Conservation (phyloP, 1,140 invertebrate species). For the Zaprionus davidi region DNA sequence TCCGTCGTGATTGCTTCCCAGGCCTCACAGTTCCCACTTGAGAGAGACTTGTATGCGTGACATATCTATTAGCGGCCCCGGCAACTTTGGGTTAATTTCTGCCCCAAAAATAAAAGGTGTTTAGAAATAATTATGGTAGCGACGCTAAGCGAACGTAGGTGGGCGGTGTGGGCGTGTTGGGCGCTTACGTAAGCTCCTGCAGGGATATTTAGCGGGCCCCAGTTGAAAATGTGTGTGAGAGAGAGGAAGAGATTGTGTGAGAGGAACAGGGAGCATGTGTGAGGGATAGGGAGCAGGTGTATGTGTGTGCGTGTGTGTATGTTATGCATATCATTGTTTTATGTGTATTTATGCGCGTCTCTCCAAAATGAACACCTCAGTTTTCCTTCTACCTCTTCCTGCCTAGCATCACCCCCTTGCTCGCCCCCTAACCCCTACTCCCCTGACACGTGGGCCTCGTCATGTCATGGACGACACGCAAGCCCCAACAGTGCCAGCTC, state of each 20-base stretch:
- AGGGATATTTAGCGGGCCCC: conserved; percentile 72
- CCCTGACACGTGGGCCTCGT: conserved; percentile 74
- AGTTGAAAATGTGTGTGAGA: neutral
- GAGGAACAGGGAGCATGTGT: neutral
- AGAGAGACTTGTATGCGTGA: neutral
- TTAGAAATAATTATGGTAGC: conserved; percentile 43
- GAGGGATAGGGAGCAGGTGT: neutral
- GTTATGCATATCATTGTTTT: conserved; percentile 67
- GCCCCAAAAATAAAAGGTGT: conserved; percentile 34
- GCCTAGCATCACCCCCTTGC: neutral
- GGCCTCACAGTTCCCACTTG: too few species aligned
- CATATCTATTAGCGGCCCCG: conserved; percentile 22
- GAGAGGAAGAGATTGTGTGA: neutral
- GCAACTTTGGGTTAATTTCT: neutral
- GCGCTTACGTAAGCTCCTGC: conserved; percentile 76
- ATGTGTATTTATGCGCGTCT: conserved; percentile 73
- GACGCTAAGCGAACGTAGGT: neutral
- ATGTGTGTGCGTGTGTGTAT: conserved; percentile 41
- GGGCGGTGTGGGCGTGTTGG: conserved; percentile 44
- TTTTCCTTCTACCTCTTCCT: too few species aligned
- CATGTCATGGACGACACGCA: conserved; percentile 79
- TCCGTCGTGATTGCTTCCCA: neutral
- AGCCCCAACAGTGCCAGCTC: conserved; percentile 27
- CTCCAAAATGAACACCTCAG: conserved; percentile 62
- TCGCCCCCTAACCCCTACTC: conserved; percentile 6